phyloP scores from a whole-genome alignment of 2,797 vertebrate genomes.

The Aselliscus stoliczkanus region DNA sequence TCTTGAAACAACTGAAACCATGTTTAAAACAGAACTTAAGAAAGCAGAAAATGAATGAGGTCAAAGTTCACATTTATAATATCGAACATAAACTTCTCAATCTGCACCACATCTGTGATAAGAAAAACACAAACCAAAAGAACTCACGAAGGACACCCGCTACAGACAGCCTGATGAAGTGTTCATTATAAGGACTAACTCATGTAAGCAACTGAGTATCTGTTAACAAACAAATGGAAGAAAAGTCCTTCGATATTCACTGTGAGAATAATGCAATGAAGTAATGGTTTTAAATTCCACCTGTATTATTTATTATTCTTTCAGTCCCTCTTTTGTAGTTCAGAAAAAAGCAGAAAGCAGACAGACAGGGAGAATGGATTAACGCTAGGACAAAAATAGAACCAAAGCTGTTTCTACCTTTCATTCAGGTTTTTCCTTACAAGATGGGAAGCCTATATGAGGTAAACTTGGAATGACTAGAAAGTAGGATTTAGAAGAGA shows the following conservation, averaged over 20 bases:
- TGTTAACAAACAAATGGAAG: neutral
- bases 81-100: neutral
- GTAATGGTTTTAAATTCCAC: neutral
- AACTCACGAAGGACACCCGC: neutral
- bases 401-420: neutral
- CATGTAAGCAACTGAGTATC: accelerated
- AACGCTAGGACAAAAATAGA: neutral
- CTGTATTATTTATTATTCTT: neutral
- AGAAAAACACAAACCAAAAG: neutral
- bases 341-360: neutral
- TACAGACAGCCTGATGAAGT: neutral
- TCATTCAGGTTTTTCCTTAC: neutral
- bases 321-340: neutral
- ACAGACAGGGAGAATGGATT: neutral
- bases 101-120: neutral
- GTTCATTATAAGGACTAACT: neutral
- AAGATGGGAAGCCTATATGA: neutral
- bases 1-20: neutral
- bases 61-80: neutral
- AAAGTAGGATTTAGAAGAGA: neutral
- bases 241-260: neutral
- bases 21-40: neutral
- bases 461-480: neutral
- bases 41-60: neutral
- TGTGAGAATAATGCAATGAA: neutral